Conservation (phyloP, 2,888 invertebrate species). For the Caenorhabditis sp. region DNA sequence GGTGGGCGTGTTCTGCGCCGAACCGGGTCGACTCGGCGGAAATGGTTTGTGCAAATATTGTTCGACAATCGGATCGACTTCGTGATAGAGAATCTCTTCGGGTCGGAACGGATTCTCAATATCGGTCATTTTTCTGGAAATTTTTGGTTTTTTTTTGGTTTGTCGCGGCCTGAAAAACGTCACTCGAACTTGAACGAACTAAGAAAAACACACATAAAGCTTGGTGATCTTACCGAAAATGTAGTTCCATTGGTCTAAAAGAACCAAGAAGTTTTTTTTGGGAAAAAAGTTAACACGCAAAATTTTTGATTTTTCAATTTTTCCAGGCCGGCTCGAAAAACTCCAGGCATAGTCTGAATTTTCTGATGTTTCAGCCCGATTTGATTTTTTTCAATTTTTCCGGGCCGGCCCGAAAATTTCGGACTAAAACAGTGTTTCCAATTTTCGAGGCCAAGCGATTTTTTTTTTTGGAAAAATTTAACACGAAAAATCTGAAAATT, state of each 20-base stretch:
- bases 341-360: no score
- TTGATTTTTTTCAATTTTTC: no score
- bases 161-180: neutral
- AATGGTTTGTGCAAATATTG: slow-evolving; percentile 68
- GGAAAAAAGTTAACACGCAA: no score
- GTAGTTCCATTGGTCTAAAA: slow-evolving; percentile 34
- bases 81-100: slow-evolving; percentile 59
- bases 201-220: slow-evolving; percentile 21
- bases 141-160: neutral
- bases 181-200: slow-evolving; percentile 1
- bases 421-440: no score
- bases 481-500: no score
- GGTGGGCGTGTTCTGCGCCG: slow-evolving; percentile 49
- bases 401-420: no score
- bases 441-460: no score
- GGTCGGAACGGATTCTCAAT: slow-evolving; percentile 71
- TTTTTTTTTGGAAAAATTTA: no score
- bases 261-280: no score
- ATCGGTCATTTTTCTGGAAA: slow-evolving; percentile 65
- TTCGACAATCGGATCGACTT: slow-evolving; percentile 70
- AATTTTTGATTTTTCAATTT: slow-evolving; percentile 12
- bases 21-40: slow-evolving; percentile 50
- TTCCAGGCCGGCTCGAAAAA: no score
- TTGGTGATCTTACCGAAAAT: slow-evolving; percentile 23
- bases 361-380: no score